Evolutionary conservation across 2,113 vertebrate species (phyloP).

Genomic region (Aptenodytes patagonicus): DNA sequence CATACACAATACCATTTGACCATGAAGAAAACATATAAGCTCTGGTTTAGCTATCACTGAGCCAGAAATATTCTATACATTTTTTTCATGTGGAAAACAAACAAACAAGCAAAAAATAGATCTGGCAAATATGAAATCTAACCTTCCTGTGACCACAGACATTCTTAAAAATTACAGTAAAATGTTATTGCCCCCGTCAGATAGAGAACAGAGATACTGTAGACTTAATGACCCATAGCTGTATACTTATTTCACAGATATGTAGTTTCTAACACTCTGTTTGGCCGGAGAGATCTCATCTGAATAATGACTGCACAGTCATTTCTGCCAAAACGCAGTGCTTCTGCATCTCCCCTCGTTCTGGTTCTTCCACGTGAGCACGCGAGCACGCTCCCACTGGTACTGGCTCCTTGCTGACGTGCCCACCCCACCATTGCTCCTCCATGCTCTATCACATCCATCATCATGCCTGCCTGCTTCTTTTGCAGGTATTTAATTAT

Average conservation of each 20-base stretch:
- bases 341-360: background rate
- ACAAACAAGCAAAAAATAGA: background rate
- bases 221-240: background rate
- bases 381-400: fast-evolving
- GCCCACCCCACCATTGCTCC: background rate
- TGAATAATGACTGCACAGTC: background rate
- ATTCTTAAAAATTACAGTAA: background rate
- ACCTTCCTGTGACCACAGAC: background rate
- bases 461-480: background rate
- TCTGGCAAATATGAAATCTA: background rate
- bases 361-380: background rate
- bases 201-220: background rate
- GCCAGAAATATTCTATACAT: background rate
- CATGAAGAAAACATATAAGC: background rate
- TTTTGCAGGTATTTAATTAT: background rate
- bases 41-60: background rate
- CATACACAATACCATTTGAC: background rate
- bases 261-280: background rate
- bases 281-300: constrained; percentile 23
- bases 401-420: background rate
- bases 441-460: background rate
- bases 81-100: background rate
- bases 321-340: background rate
- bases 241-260: constrained; percentile 17
- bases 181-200: background rate